Evolutionary conservation across 2,797 vertebrate species (phyloP).

Genomic region (Poeciliopsis presidionis): DNA sequence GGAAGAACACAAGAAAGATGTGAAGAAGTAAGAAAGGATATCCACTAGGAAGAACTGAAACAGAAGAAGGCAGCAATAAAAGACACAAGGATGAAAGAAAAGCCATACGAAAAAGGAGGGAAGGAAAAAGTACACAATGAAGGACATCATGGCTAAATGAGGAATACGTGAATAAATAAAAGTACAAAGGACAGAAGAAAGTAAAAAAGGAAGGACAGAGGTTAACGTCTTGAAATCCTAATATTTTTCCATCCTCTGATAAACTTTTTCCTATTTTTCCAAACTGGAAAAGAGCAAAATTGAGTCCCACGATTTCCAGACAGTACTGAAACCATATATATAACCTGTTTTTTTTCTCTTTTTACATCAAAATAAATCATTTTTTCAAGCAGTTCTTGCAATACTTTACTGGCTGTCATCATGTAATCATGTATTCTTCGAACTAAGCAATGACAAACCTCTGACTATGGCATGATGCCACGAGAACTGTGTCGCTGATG

Average conservation of each 20-base stretch:
- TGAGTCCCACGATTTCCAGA: background rate
- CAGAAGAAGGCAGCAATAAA: background rate
- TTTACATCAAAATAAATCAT: background rate
- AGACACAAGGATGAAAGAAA: background rate
- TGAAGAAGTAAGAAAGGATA: background rate
- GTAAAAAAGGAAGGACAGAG: background rate
- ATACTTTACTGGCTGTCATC: background rate
- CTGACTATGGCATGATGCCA: background rate
- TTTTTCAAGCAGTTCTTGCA: background rate
- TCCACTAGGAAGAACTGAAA: background rate
- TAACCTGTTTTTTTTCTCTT: background rate
- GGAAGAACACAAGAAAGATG: background rate
- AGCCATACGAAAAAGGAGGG: background rate
- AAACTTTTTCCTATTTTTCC: background rate
- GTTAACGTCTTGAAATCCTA: background rate
- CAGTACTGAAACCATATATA: background rate
- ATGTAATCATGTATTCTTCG: background rate
- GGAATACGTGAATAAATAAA: background rate
- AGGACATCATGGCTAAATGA: background rate
- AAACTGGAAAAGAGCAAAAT: background rate
- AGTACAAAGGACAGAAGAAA: background rate
- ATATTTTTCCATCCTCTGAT: background rate
- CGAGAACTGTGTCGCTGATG: background rate
- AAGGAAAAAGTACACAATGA: background rate
- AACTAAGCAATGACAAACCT: background rate